Percentiles rank a stretch among this genome's conserved stretches.
These are phyloP conservation scores for Anser cygnoides DNA, from an alignment of 2,113 vertebrate genomes.

Conservation along the genomic window DNA sequence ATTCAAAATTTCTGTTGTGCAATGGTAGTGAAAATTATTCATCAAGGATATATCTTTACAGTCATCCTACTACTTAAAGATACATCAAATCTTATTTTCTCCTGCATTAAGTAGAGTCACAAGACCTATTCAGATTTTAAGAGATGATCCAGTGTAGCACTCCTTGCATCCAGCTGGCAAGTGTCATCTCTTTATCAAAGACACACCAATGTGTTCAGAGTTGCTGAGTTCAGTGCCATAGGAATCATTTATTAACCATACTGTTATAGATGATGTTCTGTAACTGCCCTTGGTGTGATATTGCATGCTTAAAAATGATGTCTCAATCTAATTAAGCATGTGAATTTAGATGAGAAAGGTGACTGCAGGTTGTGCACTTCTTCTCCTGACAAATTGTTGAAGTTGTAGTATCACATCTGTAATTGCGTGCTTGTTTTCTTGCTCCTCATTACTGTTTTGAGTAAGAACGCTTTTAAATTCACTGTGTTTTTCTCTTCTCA, in stretches of 20 bases:
- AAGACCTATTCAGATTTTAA: neutral
- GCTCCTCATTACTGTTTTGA: neutral
- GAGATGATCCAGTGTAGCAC: neutral
- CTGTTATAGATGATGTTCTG: neutral
- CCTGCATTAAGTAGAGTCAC: neutral
- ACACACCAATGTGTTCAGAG: neutral
- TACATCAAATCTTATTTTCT: neutral
- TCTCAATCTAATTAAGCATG: neutral
- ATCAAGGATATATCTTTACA: neutral
- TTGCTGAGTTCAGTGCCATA: neutral
- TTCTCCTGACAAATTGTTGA: neutral
- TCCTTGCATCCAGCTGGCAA: neutral
- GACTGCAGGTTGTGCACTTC: neutral
- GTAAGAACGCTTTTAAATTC: neutral
- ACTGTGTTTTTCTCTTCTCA: neutral
- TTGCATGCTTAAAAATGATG: neutral
- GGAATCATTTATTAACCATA: conserved; percentile 12
- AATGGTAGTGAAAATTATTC: neutral
- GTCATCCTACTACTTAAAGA: neutral
- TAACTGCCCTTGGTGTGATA: conserved; percentile 9
- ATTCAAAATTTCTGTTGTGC: neutral
- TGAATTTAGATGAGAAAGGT: conserved; percentile 42
- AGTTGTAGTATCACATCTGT: neutral
- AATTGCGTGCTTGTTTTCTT: neutral
- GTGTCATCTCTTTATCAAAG: neutral